phyloP scores from a whole-genome alignment of 2,888 invertebrate genomes.

The Anagyrus pseudococci region DNA sequence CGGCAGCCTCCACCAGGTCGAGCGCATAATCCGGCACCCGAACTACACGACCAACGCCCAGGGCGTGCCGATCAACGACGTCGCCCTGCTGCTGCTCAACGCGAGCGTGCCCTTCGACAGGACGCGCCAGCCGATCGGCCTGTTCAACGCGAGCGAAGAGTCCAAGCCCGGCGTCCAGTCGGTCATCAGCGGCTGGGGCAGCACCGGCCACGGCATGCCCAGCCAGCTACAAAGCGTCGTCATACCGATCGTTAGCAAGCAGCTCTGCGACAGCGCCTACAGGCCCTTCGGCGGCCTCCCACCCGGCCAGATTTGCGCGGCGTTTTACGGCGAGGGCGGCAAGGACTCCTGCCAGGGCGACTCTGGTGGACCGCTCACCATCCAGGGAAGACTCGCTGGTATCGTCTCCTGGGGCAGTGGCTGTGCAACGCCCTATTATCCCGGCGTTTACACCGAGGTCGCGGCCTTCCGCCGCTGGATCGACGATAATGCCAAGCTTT shows the following conservation, averaged over 20 bases:
- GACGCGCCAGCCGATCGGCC: neutral
- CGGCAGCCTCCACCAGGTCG: conserved; percentile 2
- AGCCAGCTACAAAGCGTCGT: neutral
- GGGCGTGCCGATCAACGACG: neutral
- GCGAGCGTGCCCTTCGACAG: neutral
- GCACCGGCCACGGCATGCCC: neutral
- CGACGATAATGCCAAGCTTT: no score
- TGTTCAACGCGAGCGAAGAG: neutral
- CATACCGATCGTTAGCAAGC: neutral
- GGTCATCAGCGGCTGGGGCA: neutral
- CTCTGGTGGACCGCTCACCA: conserved; percentile 64
- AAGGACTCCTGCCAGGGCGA: conserved; percentile 61
- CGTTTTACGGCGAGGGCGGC: conserved; percentile 64
- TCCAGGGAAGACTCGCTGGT: conserved; percentile 61
- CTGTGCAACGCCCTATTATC: conserved; percentile 62
- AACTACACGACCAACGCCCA: neutral
- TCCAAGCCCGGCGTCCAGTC: neutral
- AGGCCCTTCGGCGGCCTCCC: conserved; percentile 51
- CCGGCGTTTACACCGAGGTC: conserved; percentile 62
- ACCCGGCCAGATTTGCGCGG: conserved; percentile 69
- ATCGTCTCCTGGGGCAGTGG: conserved; percentile 66
- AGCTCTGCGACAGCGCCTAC: neutral
- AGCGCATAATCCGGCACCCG: neutral
- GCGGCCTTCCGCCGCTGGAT: no score
- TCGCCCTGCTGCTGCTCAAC: neutral